Conservation (phyloP, 1,140 invertebrate genomes). For the Brachionus rubens region DNA sequence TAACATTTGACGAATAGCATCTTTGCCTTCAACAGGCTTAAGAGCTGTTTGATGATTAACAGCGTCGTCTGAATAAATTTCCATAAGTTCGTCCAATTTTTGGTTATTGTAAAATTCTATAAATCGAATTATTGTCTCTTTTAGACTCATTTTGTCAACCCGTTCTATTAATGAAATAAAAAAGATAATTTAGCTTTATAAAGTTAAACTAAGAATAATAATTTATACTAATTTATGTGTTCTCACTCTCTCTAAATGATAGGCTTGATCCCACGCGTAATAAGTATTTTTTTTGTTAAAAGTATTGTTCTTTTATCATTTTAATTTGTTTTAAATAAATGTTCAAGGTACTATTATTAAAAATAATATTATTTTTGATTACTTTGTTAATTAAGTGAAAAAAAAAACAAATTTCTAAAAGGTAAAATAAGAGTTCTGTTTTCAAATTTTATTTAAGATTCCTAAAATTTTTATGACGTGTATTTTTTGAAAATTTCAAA, state of each 20-base stretch:
- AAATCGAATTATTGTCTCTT: not conserved
- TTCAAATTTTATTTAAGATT: too few species aligned
- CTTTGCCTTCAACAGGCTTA: not conserved
- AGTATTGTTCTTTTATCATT: too few species aligned
- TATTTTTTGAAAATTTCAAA: too few species aligned
- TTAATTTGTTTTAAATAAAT: too few species aligned
- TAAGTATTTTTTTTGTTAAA: not conserved
- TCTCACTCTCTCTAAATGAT: not conserved
- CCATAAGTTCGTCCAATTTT: slow-evolving; percentile 4
- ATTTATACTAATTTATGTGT: slow-evolving; percentile 11
- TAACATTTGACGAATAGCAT: not conserved
- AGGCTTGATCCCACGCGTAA: not conserved
- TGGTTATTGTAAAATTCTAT: slow-evolving; percentile 10
- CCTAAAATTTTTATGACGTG: too few species aligned
- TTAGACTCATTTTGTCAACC: not conserved
- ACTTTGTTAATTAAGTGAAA: too few species aligned
- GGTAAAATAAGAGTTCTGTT: too few species aligned
- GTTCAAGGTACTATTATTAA: too few species aligned
- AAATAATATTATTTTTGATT: too few species aligned
- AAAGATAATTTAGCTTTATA: not conserved
- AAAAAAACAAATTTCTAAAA: too few species aligned
- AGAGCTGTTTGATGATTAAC: slow-evolving; percentile 13
- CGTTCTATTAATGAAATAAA: not conserved
- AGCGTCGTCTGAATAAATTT: slow-evolving; percentile 14
- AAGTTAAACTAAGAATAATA: not conserved